These are phyloP conservation scores for Aptenodytes patagonicus DNA, from an alignment of 2,113 vertebrate genomes.

Conservation along the genomic window DNA sequence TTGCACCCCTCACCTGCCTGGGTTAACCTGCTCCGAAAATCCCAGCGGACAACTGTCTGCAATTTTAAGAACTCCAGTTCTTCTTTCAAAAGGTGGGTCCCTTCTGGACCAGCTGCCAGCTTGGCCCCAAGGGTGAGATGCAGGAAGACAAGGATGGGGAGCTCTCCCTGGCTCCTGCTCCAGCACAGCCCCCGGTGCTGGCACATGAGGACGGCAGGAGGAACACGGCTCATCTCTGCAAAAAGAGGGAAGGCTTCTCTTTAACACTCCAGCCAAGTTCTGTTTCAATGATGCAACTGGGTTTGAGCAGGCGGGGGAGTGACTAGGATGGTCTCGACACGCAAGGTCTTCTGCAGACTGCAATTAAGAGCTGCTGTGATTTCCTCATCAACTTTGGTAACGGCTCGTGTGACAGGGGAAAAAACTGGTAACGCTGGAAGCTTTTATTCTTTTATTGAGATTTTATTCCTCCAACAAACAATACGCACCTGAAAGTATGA, in stretches of 20 bases:
- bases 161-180: not conserved
- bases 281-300: not conserved
- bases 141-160: not conserved
- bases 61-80: not conserved
- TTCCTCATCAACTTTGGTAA: not conserved
- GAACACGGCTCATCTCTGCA: not conserved
- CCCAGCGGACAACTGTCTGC: not conserved
- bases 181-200: not conserved
- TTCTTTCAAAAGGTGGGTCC: not conserved
- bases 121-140: not conserved
- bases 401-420: accelerated
- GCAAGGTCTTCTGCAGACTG: not conserved
- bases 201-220: not conserved
- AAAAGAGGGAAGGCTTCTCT: not conserved
- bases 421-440: not conserved
- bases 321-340: not conserved
- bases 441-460: not conserved
- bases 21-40: not conserved
- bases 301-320: not conserved
- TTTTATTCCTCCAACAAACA: not conserved
- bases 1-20: not conserved
- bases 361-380: not conserved
- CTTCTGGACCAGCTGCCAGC: not conserved
- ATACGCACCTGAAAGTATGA: not conserved
- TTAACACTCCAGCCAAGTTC: not conserved